Conservation (phyloP, 1,140 invertebrate genomes). For the Orchesella cincta region DNA sequence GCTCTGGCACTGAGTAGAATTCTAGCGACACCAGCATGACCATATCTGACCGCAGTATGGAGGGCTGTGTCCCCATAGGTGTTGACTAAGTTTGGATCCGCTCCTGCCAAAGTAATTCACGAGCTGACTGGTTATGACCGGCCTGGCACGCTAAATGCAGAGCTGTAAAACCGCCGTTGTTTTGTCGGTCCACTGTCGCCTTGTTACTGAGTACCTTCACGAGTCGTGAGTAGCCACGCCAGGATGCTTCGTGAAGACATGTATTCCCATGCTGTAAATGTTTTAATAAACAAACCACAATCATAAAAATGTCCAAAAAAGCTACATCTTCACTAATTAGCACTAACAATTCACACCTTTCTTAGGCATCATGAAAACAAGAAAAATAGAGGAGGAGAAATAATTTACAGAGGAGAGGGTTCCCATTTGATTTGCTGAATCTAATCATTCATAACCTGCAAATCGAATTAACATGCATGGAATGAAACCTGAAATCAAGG, state of each 20-base stretch:
- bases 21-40: slow-evolving; percentile 91
- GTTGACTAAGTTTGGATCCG: slow-evolving; percentile 63
- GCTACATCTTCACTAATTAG: neutral
- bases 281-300: no score
- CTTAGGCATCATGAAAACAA: no score
- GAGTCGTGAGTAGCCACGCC: slow-evolving; percentile 88
- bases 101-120: slow-evolving; percentile 84
- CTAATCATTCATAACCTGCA: no score
- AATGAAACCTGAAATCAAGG: no score
- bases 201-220: slow-evolving; percentile 72
- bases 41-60: slow-evolving; percentile 76
- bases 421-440: no score
- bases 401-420: no score
- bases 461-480: no score
- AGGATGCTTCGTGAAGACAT: slow-evolving; percentile 87
- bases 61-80: slow-evolving; percentile 48
- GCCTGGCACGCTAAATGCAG: slow-evolving; percentile 90
- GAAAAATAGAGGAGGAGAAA: no score
- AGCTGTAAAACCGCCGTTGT: slow-evolving; percentile 87
- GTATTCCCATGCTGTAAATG: slow-evolving; percentile 83
- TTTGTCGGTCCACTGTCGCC: slow-evolving; percentile 64
- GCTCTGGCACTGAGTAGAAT: slow-evolving; percentile 89
- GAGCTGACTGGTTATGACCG: slow-evolving; percentile 63
- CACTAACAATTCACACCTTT: no score
- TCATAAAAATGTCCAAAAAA: neutral